Base-by-base conservation (phyloP, 1,140 invertebrate species). In the Tetramorium parvispinum region DNA sequence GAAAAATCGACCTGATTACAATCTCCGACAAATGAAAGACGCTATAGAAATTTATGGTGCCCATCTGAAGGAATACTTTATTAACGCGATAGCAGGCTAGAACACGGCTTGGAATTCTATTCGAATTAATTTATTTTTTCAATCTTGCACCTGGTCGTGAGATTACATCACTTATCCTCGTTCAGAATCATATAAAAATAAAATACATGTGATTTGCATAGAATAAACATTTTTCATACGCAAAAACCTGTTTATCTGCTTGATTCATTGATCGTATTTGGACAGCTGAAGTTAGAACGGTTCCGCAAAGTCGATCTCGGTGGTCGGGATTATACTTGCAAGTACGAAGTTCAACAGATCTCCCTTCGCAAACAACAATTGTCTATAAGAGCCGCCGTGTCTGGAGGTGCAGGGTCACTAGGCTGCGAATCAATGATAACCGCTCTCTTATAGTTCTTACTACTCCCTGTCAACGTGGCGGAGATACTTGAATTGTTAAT, bases 401-500 rank as follows among this genome's bases (percentile, higher is more conserved):
- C 68, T 75, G 40, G 2, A 83, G 79, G 68, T 59, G 24, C 68
- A 83, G 79, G 68, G 68, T 83, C 68, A 75, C 51, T 59, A 83
- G 53, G 79, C 40, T 59, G 8, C 66, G 24, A 83, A 73, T 83
- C 68, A 75, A 83, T 83, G 79, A 49, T 75, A 46, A 11, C 18
- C 37, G 21, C n/a, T 43, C 53, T 81, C 37, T 73, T 82, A 75
- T 49, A 75, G 40, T 11, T 83, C 68, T 75, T 75, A 13, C 68
- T 43, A 43, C 21, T 81, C 79, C 24, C 46, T 59, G 53, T 37
- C 40, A n/a, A 75, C 51, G 43, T 75, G 40, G 53, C 27, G 53
- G 37, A 21, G 53, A 32, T 37, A 59, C 40, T 83, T 83, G 57
- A 83, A 83, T 83, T 83, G 75, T 83, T 75, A 75, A 68, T n/a